phyloP scores from a whole-genome alignment of 2,797 vertebrate genomes.

The Semotilus atromaculatus region DNA sequence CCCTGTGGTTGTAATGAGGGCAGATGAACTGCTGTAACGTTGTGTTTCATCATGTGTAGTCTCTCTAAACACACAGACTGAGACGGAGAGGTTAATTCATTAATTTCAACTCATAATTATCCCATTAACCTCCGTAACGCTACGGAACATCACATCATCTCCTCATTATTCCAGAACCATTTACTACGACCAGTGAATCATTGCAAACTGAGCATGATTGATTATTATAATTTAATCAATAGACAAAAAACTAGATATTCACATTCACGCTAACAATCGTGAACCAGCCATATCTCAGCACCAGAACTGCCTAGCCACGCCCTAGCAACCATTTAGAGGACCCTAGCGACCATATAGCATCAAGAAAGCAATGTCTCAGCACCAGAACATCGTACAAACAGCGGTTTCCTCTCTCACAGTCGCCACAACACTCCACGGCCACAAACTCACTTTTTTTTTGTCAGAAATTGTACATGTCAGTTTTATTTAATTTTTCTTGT shows the following conservation, averaged over 20 bases:
- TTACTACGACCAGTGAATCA: slow-evolving; percentile 13
- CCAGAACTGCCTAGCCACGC: not conserved
- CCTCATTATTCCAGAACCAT: slow-evolving; percentile 3
- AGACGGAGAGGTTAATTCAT: slow-evolving; percentile 23
- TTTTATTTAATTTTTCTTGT: too few relatives aligned
- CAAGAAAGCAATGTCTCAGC: not conserved
- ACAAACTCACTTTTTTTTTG: too few relatives aligned
- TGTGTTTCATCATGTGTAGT: slow-evolving; percentile 39
- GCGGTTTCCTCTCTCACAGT: too few relatives aligned
- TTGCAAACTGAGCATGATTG: not conserved
- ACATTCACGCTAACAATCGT: not conserved
- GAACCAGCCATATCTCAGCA: not conserved
- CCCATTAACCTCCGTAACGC: slow-evolving; percentile 12
- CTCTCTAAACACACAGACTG: slow-evolving; percentile 20
- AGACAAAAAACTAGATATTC: not conserved
- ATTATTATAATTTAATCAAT: slow-evolving; percentile 27
- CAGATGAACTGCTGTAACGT: slow-evolving; percentile 41
- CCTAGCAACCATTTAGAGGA: not conserved
- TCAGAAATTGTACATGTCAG: too few relatives aligned
- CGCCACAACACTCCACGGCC: too few relatives aligned
- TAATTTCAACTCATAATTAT: slow-evolving; percentile 27
- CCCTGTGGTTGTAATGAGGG: slow-evolving; percentile 52
- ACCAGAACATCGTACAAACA: too few relatives aligned
- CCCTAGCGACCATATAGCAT: not conserved
- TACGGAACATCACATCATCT: slow-evolving; percentile 3